Conservation (phyloP, 64 coral and sea anemone genomes). For the Montipora foliosa region DNA sequence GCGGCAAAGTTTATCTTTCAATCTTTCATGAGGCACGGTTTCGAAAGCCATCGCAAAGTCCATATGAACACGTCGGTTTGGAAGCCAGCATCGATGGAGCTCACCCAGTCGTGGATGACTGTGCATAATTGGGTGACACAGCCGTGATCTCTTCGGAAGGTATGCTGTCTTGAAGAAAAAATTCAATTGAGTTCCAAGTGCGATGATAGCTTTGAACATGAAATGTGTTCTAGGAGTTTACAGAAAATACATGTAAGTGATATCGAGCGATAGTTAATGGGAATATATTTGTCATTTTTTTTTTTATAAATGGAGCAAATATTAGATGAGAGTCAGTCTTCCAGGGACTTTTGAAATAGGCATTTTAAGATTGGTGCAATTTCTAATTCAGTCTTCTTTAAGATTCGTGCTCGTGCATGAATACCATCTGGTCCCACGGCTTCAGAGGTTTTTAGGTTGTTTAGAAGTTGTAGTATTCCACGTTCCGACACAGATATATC, state of each 20-base stretch:
- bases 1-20: constrained; percentile 1
- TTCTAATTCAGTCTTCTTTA: constrained; percentile 42
- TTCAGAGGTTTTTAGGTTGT: constrained; percentile 52
- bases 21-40: constrained; percentile 40
- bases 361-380: constrained; percentile 48
- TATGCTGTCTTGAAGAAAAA: background rate
- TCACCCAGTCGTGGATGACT: constrained; percentile 37
- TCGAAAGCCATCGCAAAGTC: constrained; percentile 49
- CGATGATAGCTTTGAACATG: constrained; percentile 31
- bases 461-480: constrained; percentile 31
- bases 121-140: constrained; percentile 17
- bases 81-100: background rate
- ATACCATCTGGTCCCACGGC: constrained; percentile 50
- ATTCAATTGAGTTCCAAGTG: constrained; percentile 17
- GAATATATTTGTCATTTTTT: background rate
- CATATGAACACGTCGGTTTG: too few relatives aligned
- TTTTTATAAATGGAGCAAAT: constrained; percentile 55
- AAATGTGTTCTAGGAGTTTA: constrained; percentile 42
- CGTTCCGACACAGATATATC: constrained; percentile 7
- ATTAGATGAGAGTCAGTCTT: constrained; percentile 39
- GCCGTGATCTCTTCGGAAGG: background rate
- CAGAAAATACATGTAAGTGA: constrained; percentile 1
- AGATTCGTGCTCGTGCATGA: constrained; percentile 1
- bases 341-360: constrained; percentile 58
- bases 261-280: constrained; percentile 40